Evolutionary conservation across 2,113 vertebrate genomes (phyloP).

Genomic region (Galbula dea): DNA sequence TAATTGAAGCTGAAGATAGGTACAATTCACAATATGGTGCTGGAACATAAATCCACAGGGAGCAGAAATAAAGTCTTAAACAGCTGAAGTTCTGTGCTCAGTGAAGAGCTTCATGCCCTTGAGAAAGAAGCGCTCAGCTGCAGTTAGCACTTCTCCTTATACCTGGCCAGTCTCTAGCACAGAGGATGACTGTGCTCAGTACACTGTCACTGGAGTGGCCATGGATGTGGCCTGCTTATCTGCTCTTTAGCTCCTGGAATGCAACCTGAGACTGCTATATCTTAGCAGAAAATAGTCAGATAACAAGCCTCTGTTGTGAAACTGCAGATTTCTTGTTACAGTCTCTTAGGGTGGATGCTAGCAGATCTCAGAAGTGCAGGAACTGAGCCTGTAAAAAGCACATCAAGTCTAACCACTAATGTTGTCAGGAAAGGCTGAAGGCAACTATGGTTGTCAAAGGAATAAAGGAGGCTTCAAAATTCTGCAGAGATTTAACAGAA

Average conservation of each 20-base stretch:
- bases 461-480: neutral
- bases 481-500: neutral
- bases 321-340: neutral
- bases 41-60: constrained; percentile 52
- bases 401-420: neutral
- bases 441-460: neutral
- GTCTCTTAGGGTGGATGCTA: neutral
- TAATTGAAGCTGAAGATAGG: constrained; percentile 54
- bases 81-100: constrained; percentile 30
- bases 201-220: neutral
- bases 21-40: constrained; percentile 59
- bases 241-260: neutral
- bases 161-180: neutral
- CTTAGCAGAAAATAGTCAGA: neutral
- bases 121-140: neutral
- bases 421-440: neutral
- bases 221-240: neutral
- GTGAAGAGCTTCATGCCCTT: constrained; percentile 37
- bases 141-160: neutral
- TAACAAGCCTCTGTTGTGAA: neutral
- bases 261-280: neutral
- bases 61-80: constrained; percentile 34
- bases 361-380: neutral
- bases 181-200: neutral
- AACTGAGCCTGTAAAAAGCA: neutral